These are phyloP conservation scores for Carassius carassius DNA, from an alignment of 2,113 vertebrate genomes.

Conservation along the genomic window DNA sequence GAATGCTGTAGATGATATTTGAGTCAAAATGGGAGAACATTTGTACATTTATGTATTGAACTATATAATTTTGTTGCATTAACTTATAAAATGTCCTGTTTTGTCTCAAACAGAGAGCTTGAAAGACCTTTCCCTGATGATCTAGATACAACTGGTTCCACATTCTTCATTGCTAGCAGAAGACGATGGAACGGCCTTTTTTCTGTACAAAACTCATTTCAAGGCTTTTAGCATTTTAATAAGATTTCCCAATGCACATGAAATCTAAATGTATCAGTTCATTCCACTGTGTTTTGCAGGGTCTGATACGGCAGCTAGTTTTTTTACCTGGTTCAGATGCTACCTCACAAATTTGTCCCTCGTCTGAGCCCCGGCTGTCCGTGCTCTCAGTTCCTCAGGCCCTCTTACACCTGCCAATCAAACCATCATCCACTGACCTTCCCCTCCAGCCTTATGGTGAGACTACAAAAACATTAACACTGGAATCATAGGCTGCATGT, in stretches of 20 bases:
- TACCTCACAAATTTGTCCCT: constrained; percentile 79
- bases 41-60: not conserved
- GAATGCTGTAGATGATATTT: not conserved
- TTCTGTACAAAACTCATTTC: constrained; percentile 74
- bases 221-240: not conserved
- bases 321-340: constrained; percentile 92
- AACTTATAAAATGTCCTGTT: not conserved
- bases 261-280: not conserved
- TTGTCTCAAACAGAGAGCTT: constrained; percentile 72
- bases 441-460: constrained; percentile 67
- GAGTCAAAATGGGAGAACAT: not conserved
- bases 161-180: constrained; percentile 86
- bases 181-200: constrained; percentile 81
- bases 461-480: constrained; percentile 15
- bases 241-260: not conserved
- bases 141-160: constrained; percentile 78
- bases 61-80: not conserved
- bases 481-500: constrained; percentile 61
- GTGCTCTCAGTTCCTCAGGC: constrained; percentile 78
- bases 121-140: constrained; percentile 79
- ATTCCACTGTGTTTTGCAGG: constrained; percentile 71
- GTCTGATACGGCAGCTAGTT: constrained; percentile 91
- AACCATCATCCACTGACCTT: constrained; percentile 43
- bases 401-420: constrained; percentile 70
- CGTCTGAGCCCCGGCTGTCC: constrained; percentile 70